A percentile compares a stretch with the other conserved stretches of the same genome.
These are phyloP conservation scores for Proteles cristata DNA, from an alignment of 2,113 vertebrate species.

Conservation along the genomic window DNA sequence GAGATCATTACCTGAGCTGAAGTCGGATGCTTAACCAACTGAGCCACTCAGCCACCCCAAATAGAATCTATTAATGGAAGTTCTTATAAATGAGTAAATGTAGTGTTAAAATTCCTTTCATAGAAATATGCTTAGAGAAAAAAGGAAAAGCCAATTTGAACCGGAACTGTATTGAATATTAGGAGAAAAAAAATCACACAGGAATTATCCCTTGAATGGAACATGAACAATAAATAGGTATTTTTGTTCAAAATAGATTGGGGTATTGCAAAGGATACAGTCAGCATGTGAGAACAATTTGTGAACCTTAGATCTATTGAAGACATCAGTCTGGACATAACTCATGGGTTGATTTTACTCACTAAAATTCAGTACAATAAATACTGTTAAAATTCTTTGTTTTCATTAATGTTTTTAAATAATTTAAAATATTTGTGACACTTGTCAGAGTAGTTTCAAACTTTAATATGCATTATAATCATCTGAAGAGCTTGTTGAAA, in stretches of 20 bases:
- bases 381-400: not conserved
- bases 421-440: not conserved
- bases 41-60: too few species aligned
- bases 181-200: not conserved
- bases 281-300: not conserved
- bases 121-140: not conserved
- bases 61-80: not conserved
- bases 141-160: not conserved
- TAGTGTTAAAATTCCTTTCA: not conserved
- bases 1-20: too few species aligned
- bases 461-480: not conserved
- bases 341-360: not conserved
- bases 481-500: not conserved
- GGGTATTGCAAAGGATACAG: not conserved
- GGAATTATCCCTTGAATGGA: not conserved
- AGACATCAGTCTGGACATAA: not conserved
- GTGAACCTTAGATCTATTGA: not conserved
- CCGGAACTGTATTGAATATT: not conserved
- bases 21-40: too few species aligned
- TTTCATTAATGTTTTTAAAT: not conserved
- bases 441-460: not conserved
- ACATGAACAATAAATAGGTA: not conserved
- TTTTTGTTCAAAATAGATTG: not conserved
- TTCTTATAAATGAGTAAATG: not conserved
- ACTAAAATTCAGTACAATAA: not conserved